Conservation (phyloP, 1,140 invertebrate genomes). For the Neuroterus valhalla region DNA sequence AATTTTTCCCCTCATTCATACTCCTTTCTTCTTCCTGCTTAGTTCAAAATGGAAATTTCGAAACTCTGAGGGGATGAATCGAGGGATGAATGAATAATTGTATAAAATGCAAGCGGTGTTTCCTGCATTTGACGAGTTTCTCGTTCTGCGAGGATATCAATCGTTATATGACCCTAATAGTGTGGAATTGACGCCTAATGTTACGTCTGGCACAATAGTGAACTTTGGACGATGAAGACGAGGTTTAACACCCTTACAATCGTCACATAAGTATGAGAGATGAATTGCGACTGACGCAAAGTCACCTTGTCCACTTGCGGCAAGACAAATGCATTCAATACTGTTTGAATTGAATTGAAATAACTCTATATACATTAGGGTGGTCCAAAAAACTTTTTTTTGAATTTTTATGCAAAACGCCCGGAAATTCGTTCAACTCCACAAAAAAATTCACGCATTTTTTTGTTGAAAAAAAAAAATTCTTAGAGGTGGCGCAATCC, state of each 20-base stretch:
- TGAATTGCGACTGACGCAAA: conserved; percentile 30
- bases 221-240: conserved; percentile 15
- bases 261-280: not conserved
- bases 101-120: not conserved
- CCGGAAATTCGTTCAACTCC: no score
- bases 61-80: not conserved
- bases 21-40: no score
- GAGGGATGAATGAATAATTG: not conserved
- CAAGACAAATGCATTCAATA: not conserved
- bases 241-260: conserved; percentile 16
- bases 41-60: not conserved
- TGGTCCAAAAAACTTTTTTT: no score
- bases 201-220: not conserved
- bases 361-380: no score
- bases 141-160: conserved; percentile 26
- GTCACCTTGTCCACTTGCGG: conserved; percentile 11
- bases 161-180: conserved; percentile 26
- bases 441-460: no score
- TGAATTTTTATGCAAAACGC: no score
- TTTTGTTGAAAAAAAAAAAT: no score
- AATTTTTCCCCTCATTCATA: no score
- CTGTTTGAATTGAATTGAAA: no score
- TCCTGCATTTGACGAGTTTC: conserved; percentile 4
- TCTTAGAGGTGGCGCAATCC: no score
- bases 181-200: conserved; percentile 11